These are phyloP conservation scores for Ahaetulla prasina DNA, from an alignment of 2,113 vertebrate species.

Conservation along the genomic window DNA sequence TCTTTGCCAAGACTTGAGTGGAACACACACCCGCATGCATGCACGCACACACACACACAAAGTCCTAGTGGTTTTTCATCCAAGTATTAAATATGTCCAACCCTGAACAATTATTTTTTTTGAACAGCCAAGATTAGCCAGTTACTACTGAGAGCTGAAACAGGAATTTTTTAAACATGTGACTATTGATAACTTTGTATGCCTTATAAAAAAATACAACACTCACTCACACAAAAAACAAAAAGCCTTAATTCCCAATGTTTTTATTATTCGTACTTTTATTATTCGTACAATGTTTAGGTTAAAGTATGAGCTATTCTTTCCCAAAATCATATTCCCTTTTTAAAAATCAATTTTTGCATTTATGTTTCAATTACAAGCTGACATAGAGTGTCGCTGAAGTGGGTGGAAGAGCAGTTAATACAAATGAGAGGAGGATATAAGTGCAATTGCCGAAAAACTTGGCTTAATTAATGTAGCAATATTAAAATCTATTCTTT, in stretches of 20 bases:
- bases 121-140: not conserved
- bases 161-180: not conserved
- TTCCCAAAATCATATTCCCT: not conserved
- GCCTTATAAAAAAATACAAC: not conserved
- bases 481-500: slow-evolving; percentile 37
- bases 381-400: not conserved
- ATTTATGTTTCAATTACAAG: not conserved
- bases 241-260: not conserved
- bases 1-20: too few species aligned
- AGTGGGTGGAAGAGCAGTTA: slow-evolving; percentile 26
- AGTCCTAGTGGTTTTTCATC: not conserved
- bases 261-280: too few species aligned
- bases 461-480: slow-evolving; percentile 35
- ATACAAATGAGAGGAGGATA: slow-evolving; percentile 21
- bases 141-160: not conserved
- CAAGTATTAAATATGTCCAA: not conserved
- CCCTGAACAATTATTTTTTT: not conserved
- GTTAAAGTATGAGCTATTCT: not conserved
- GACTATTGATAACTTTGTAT: not conserved
- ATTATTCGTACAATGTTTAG: too few species aligned
- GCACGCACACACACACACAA: too few species aligned
- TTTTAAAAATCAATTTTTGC: not conserved
- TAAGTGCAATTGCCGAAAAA: slow-evolving; percentile 14
- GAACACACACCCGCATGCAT: too few species aligned
- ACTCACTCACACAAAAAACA: not conserved